Evolutionary conservation across 2,888 invertebrate species (phyloP).

Genomic region (Lycocerus yunnanus): DNA sequence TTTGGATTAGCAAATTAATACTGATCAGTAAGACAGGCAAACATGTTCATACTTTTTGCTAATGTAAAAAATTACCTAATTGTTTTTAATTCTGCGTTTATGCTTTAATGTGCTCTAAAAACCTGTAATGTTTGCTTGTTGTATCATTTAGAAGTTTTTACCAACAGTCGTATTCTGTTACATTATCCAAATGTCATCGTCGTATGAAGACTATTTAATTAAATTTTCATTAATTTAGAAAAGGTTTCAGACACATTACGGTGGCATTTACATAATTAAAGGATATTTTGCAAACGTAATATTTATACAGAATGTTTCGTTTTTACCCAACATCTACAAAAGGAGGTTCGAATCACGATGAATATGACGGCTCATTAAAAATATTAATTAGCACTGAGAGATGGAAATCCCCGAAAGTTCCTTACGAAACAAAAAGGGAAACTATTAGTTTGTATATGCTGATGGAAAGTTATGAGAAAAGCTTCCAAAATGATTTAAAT

Average conservation of each 20-base stretch:
- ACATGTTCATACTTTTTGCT: background rate
- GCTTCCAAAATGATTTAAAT: background rate
- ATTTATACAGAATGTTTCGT: too few species aligned
- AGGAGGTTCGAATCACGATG: too few species aligned
- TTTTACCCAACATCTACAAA: too few species aligned
- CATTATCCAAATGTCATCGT: background rate
- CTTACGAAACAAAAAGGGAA: background rate
- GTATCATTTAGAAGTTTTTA: background rate
- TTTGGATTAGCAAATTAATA: background rate
- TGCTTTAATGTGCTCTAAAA: background rate
- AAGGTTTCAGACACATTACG: background rate
- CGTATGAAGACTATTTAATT: background rate
- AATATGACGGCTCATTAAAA: background rate
- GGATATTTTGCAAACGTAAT: background rate
- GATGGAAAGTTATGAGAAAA: background rate
- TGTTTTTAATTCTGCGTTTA: background rate
- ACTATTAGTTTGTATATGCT: background rate
- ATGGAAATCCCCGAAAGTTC: background rate
- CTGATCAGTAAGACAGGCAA: background rate
- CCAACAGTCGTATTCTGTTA: background rate
- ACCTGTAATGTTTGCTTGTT: background rate
- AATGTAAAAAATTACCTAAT: background rate
- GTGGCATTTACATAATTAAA: background rate
- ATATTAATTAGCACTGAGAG: background rate
- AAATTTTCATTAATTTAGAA: background rate